Evolutionary conservation across 2,888 invertebrate genomes (phyloP).

Genomic region (Lepidonotus clava): DNA sequence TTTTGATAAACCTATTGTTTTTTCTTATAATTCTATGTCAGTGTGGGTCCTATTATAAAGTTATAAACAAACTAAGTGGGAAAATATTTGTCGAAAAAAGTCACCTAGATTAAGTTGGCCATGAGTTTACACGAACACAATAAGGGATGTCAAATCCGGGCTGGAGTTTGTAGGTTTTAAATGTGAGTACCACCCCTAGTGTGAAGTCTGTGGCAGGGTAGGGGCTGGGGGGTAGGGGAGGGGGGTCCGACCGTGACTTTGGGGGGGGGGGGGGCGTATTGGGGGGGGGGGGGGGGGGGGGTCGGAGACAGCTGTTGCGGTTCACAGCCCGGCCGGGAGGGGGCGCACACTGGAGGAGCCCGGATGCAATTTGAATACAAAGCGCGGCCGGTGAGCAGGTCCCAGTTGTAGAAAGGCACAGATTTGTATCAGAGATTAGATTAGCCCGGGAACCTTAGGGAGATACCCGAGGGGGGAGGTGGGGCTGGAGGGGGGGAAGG

Average conservation of each 20-base stretch:
- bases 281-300: background rate
- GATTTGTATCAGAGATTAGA: slow-evolving; percentile 52
- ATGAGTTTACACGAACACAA: too few relatives aligned
- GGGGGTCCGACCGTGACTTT: background rate
- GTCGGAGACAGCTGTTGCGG: background rate
- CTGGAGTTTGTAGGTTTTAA: too few relatives aligned
- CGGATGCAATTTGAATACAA: slow-evolving; percentile 37
- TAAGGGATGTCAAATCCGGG: too few relatives aligned
- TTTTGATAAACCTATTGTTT: too few relatives aligned
- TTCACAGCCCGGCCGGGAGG: too few relatives aligned
- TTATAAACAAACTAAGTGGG: too few relatives aligned
- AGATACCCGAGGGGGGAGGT: background rate
- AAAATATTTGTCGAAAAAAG: too few relatives aligned
- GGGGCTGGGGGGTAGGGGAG: background rate
- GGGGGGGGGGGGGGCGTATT: background rate
- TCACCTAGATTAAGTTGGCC: too few relatives aligned
- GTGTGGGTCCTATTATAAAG: too few relatives aligned
- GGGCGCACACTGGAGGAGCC: background rate
- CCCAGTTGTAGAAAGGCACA: slow-evolving; percentile 48
- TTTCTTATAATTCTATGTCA: too few relatives aligned
- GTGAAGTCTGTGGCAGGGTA: background rate
- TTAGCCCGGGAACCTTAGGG: slow-evolving; percentile 10
- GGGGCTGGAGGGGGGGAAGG: background rate
- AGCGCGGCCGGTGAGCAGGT: slow-evolving; percentile 1
- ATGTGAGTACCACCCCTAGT: too few relatives aligned